These are phyloP conservation scores for Malaclemys terrapin DNA, from an alignment of 2,113 vertebrate genomes.

Conservation along the genomic window DNA sequence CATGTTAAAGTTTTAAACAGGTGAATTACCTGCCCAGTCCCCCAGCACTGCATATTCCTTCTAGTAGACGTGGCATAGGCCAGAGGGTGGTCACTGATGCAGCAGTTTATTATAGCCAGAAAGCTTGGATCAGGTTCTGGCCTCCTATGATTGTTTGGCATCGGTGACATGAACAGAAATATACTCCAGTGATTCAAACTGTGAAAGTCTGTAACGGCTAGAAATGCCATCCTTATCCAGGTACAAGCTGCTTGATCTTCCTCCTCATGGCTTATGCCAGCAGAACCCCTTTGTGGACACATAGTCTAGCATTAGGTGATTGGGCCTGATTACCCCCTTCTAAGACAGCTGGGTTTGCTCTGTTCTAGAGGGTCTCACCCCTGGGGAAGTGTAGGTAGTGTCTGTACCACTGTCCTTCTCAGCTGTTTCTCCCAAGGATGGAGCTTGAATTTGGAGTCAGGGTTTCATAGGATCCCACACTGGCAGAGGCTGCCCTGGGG, in stretches of 20 bases:
- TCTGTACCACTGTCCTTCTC: neutral
- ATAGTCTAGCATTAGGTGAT: neutral
- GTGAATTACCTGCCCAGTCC: neutral
- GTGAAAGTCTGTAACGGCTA: neutral
- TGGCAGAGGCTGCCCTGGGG: neutral
- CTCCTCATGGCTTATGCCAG: neutral
- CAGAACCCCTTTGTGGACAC: neutral
- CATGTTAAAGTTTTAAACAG: neutral
- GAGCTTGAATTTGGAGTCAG: neutral
- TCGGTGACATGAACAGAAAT: neutral
- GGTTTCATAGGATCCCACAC: neutral
- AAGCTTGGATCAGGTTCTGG: neutral
- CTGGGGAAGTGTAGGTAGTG: neutral
- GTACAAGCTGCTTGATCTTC: neutral
- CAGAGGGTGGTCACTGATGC: neutral
- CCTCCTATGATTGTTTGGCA: too few relatives aligned
- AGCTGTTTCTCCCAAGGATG: neutral
- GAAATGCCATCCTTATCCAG: neutral
- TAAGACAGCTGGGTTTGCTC: neutral
- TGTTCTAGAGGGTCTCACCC: neutral
- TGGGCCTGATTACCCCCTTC: neutral
- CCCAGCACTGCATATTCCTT: neutral
- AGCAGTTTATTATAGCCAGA: neutral
- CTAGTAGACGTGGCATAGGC: neutral
- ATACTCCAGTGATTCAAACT: neutral